Percentiles rank a stretch among this genome's conserved stretches.
phyloP scores from a whole-genome alignment of 1,140 invertebrate genomes.

The Drosophila ogumai region DNA sequence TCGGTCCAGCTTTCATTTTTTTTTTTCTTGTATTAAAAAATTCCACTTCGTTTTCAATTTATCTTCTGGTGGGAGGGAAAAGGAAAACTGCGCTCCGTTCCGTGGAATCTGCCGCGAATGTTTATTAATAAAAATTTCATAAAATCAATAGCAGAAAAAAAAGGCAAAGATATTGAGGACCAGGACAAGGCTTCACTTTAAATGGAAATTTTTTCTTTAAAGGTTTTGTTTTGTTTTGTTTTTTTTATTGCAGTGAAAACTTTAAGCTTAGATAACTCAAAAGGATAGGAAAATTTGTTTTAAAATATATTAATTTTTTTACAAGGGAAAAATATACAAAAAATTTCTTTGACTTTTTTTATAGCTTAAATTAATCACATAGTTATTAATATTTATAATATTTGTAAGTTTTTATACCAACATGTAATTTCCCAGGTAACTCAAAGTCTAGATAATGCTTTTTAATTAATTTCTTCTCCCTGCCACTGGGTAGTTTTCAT shows the following conservation, averaged over 20 bases:
- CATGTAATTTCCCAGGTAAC: neutral
- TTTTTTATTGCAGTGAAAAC: neutral
- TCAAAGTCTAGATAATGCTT: neutral
- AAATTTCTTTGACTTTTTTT: neutral
- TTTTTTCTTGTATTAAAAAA: conserved; percentile 67
- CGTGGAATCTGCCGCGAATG: conserved; percentile 70
- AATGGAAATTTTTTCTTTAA: conserved; percentile 1
- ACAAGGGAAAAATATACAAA: no score
- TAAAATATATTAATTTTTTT: neutral
- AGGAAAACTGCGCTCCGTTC: neutral
- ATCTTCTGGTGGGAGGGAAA: conserved; percentile 4
- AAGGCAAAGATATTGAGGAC: conserved; percentile 14
- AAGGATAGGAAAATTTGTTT: accelerated
- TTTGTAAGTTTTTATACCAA: neutral
- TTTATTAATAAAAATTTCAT: conserved; percentile 81
- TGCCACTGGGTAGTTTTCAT: conserved; percentile 38
- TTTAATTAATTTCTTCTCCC: conserved; percentile 18
- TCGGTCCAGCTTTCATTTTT: conserved; percentile 6
- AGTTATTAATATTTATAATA: neutral
- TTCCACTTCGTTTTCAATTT: conserved; percentile 62
- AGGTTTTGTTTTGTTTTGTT: neutral
- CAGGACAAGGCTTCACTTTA: conserved; percentile 15
- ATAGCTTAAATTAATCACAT: neutral
- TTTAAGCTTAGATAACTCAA: neutral
- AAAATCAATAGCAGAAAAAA: conserved; percentile 64